Evolutionary conservation across 2,113 vertebrate species (phyloP), one percentile per base, ranked within the genome.

Genomic region (Plectropomus leopardus): DNA sequence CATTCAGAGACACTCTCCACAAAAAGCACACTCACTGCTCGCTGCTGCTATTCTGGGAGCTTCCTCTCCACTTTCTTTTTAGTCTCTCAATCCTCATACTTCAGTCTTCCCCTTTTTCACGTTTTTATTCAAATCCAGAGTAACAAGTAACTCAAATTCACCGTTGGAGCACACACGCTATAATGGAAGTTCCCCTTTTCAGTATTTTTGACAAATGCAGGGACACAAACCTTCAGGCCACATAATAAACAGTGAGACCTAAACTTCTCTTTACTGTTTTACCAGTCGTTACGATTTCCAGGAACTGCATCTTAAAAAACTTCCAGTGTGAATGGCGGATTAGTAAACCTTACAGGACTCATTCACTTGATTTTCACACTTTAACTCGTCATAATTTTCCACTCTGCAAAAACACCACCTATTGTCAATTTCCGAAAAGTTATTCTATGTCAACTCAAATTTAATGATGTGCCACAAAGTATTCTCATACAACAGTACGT

Each of bases 21-120:
- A 93, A 90, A 91, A 92, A 94, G 90, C 86, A 82, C 75, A 57
- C 83, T 79, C 71, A 44, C 73, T 72, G 66, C 60, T 79, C 51
- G 7, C 87, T 47, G 60, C 47, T 84, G 81, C 94, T 94, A 94
- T 94, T 95, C 91, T 89, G 48, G 87, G 90, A 81, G 68, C 51
- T 80, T 85, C 88, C 64, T 78, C 74, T 79, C 72, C 5, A n/a
- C 61, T 59, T 47, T 78, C 82, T 36, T 11, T 64, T 54, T 17
- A 59, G 48, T 28, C 58, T 51, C 21, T 71, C 26, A 64, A 57
- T 82, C 75, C 59, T 54, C 68, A 40, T 65, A 15, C 64, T 57
- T 36, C 65, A 61, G 61, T 11, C 34, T 77, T 42, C 7, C 26
- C 36, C 64, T 13, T 53, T 69, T 9, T 40, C 10, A n/a, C n/a